Percentiles rank a stretch among this genome's conserved stretches.
These are phyloP conservation scores for Keiferia lycopersicella DNA, from an alignment of 2,888 invertebrate species.

Conservation along the genomic window DNA sequence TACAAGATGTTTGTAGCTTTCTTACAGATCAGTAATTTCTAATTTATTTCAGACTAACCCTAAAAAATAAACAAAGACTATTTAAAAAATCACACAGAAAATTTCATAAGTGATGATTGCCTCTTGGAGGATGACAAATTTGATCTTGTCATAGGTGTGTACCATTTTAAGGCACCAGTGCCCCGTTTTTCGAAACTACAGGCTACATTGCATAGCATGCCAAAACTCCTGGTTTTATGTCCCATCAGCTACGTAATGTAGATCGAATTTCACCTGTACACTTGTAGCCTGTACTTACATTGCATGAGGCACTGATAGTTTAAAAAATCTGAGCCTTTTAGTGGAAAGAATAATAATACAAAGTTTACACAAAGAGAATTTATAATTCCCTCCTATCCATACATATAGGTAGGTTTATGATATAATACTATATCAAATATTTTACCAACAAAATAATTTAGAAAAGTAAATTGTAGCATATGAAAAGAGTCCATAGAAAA, in stretches of 20 bases:
- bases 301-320: too few species aligned
- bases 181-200: too few species aligned
- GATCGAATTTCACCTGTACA: too few species aligned
- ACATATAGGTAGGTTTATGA: slow-evolving; percentile 3
- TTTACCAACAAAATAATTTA: not conserved
- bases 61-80: slow-evolving; percentile 11
- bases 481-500: not conserved
- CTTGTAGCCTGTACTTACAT: too few species aligned
- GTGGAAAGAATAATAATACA: slow-evolving; percentile 20
- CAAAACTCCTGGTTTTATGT: too few species aligned
- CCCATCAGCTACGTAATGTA: too few species aligned
- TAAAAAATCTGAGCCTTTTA: not conserved
- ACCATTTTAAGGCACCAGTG: slow-evolving; percentile 44
- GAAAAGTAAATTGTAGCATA: not conserved
- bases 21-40: not conserved
- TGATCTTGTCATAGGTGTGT: slow-evolving; percentile 30
- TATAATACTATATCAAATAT: not conserved
- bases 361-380: slow-evolving; percentile 26
- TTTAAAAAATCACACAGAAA: slow-evolving; percentile 5
- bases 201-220: too few species aligned
- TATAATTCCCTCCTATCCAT: slow-evolving; percentile 11
- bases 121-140: slow-evolving; percentile 15
- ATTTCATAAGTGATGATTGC: slow-evolving; percentile 14
- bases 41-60: not conserved
- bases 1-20: not conserved